Conservation (phyloP, 2,797 vertebrate species). For the Helarctos malayanus region DNA sequence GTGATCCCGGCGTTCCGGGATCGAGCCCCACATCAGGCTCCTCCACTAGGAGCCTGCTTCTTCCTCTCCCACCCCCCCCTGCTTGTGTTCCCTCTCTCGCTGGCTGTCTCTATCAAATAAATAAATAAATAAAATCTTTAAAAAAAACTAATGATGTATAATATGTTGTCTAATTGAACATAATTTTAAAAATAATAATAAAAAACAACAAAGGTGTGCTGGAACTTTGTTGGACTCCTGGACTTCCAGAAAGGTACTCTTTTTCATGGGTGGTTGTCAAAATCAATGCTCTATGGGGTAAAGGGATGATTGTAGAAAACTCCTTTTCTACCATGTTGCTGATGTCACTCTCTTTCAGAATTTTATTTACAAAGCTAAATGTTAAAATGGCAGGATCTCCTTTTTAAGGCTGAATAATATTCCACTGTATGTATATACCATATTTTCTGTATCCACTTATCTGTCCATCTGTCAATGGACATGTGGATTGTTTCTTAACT, state of each 20-base stretch:
- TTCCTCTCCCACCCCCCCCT: no score
- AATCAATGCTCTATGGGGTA: background rate
- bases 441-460: background rate
- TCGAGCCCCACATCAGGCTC: no score
- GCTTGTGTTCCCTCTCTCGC: no score
- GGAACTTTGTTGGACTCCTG: background rate
- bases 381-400: background rate
- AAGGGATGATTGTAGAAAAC: background rate
- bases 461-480: background rate
- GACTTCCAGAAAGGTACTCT: background rate
- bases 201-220: background rate
- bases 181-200: no score
- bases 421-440: background rate
- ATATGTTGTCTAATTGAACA: no score
- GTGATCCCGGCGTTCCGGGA: no score
- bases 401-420: background rate
- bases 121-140: no score
- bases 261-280: background rate
- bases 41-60: no score
- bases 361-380: background rate
- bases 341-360: background rate
- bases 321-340: background rate
- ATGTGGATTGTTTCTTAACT: background rate
- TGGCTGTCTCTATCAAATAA: no score
- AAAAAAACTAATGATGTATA: no score